Percentiles rank a stretch among this genome's conserved stretches.
Evolutionary conservation across 23 tunicate species (phyloP).

Genomic region (Ascidia mentula): DNA sequence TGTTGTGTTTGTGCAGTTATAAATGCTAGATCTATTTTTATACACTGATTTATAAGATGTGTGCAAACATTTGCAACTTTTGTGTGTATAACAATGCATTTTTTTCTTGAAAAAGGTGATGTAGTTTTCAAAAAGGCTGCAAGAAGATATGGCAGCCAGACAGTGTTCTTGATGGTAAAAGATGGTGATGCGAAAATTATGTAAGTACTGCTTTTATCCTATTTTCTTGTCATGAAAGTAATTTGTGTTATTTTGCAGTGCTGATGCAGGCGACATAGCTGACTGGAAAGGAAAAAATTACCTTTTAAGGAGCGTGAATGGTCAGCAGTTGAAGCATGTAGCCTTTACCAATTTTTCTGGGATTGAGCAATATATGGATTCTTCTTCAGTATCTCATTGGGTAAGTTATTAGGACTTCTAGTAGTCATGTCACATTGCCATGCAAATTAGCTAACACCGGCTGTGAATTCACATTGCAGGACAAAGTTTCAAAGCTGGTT

Average conservation of each 20-base stretch:
- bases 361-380: not conserved
- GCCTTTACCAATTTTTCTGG: not conserved
- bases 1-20: too few species aligned
- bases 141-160: not conserved
- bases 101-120: not conserved
- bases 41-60: too few species aligned
- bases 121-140: conserved; percentile 33
- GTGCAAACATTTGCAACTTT: too few species aligned
- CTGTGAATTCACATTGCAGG: not conserved
- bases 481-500: not conserved
- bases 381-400: not conserved
- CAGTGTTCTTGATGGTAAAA: conserved; percentile 14
- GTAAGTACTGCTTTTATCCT: not conserved
- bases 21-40: too few species aligned
- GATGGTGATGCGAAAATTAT: conserved; percentile 23
- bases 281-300: not conserved
- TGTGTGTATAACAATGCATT: too few species aligned
- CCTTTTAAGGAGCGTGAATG: not conserved
- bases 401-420: not conserved
- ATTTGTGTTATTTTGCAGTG: conserved; percentile 1
- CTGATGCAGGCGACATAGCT: not conserved
- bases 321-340: not conserved
- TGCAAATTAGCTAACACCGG: not conserved
- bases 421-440: not conserved
- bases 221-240: not conserved